Evolutionary conservation across 2,888 invertebrate genomes (phyloP), one percentile per base, ranked within the genome.

Genomic region (Yponomeuta malinellus): DNA sequence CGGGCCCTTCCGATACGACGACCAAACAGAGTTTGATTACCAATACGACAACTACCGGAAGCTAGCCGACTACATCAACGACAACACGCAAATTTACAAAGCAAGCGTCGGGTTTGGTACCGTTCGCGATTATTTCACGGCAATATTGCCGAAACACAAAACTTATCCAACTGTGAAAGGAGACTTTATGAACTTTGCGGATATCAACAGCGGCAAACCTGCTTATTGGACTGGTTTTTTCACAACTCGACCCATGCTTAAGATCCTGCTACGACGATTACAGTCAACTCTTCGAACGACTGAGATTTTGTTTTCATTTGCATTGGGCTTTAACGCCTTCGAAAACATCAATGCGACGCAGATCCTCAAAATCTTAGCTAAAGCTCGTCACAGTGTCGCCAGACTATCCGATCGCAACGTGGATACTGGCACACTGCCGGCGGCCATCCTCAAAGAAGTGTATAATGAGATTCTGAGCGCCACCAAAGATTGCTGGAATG

Each of bases 181-280:
- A 0, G 99, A 99, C 82, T 99, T 99, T 83, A 96, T 97, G 80
- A 98, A 98, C 3, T 99, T 98, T 87, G 97, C 98, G 0, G 99
- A 99, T 83, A 95, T 97, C 72, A 95, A 94, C 79, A 95, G 96
- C 9, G 97, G 97, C 0, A 91, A 94, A 33, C 97, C 98, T 0
- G 97, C 98, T 0, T 99, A 98, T 85, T 99, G 99, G 99, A 97
- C 97, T 3, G 99, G 99, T 0, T 99, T 96, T 85, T 99, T 95
- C 84, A 97, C 98, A 1, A 98, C 98, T 0, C 93, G 97, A 63
- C 97, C 97, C 0, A 95, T 95, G 77, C 95, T 96, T 88, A 97
- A 97, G 88, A 94, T 96, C 68, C 87, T 97, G 76, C 94, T 98
- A 83, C 92, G 96, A 5, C 96, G 98, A 76, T 90, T 98, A 64